Conservation (phyloP, 2,797 vertebrate genomes). For the Meriones psammophilus region DNA sequence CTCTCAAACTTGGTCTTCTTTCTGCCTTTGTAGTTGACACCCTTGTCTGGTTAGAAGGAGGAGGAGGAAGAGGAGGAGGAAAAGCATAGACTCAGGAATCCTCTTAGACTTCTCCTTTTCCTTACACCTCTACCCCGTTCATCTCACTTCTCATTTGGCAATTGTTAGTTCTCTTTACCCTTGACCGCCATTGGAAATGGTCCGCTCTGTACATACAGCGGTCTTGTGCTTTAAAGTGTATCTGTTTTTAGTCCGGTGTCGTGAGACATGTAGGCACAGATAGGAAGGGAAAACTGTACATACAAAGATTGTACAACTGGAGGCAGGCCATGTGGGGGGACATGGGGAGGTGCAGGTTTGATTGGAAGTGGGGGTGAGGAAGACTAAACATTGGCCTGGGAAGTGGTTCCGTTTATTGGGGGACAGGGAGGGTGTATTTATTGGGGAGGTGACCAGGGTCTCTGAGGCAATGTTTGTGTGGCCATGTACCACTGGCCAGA, state of each 20-base stretch:
- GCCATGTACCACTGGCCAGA: too few relatives aligned
- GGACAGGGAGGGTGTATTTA: too few relatives aligned
- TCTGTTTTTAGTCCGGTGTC: background rate
- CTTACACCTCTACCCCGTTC: background rate
- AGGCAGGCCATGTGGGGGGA: background rate
- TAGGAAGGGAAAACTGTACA: background rate
- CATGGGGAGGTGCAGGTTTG: background rate
- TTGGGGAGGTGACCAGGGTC: too few relatives aligned
- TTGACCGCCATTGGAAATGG: background rate
- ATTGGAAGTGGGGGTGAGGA: background rate
- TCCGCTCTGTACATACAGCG: background rate
- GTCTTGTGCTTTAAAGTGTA: background rate
- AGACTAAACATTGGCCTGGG: background rate
- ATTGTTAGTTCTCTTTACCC: background rate
- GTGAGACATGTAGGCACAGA: background rate
- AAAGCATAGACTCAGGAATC: background rate
- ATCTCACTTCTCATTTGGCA: background rate
- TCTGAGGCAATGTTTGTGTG: too few relatives aligned
- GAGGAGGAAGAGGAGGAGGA: too few relatives aligned
- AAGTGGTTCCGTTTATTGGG: too few relatives aligned
- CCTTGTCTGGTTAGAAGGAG: background rate
- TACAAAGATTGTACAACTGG: background rate
- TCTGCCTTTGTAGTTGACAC: background rate
- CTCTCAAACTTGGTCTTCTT: background rate
- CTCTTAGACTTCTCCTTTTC: background rate